phyloP scores from a whole-genome alignment of 2,113 vertebrate genomes.

The Pelobates fuscus region DNA sequence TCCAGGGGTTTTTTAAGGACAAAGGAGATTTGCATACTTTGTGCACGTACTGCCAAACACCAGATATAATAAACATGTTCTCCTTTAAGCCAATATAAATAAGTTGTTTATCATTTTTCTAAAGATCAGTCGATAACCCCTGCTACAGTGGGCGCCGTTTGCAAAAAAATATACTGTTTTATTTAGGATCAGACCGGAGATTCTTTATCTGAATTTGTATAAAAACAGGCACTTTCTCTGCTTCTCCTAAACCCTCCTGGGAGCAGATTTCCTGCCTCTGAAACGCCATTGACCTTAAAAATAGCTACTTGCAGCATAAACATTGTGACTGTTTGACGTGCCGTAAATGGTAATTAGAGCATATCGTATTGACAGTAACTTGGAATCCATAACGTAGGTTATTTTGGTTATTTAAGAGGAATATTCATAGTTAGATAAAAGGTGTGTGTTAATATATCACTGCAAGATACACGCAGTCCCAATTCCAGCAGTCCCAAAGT shows the following conservation, averaged over 20 bases:
- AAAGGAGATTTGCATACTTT: conserved; percentile 38
- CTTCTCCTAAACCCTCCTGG: conserved; percentile 52
- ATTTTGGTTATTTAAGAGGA: no score
- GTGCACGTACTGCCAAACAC: conserved; percentile 6
- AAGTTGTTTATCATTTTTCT: conserved; percentile 34
- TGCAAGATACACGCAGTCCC: no score
- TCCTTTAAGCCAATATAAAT: conserved; percentile 15
- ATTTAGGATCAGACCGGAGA: conserved; percentile 11
- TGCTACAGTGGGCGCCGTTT: conserved; percentile 3
- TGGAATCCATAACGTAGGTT: no score
- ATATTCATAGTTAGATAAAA: no score
- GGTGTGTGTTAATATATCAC: no score
- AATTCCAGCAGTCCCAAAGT: no score
- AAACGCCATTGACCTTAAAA: conserved; percentile 59
- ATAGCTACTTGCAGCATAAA: conserved; percentile 57
- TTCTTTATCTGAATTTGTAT: conserved; percentile 1
- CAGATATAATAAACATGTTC: conserved; percentile 42
- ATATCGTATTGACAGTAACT: not conserved
- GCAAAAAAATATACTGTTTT: conserved; percentile 14
- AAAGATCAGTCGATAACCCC: conserved; percentile 34
- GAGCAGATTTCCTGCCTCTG: conserved; percentile 57
- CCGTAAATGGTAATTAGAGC: conserved; percentile 46
- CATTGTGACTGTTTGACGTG: conserved; percentile 54
- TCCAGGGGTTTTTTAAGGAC: conserved; percentile 40
- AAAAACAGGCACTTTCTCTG: conserved; percentile 53